A percentile compares a stretch with the other conserved stretches of the same genome.
These are phyloP conservation scores for Ammodytes dubius DNA, from an alignment of 2,113 vertebrate species.

Conservation along the genomic window DNA sequence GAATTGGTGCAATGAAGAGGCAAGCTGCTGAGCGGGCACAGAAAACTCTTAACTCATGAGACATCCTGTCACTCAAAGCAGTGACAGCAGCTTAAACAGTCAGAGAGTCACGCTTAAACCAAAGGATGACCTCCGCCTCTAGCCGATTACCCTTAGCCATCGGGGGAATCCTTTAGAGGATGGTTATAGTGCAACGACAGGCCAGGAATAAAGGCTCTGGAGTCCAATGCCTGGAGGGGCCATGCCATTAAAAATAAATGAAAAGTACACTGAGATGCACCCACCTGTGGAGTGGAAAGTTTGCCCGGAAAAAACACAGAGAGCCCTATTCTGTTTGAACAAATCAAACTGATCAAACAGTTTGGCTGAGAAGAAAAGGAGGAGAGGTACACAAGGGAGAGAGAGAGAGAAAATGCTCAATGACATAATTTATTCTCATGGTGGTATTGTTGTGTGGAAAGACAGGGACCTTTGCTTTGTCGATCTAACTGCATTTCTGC, in stretches of 20 bases:
- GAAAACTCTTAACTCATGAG: constrained; percentile 14
- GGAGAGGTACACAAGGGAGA: background rate
- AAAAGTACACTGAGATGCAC: constrained; percentile 69
- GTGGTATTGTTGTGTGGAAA: background rate
- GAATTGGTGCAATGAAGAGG: constrained; percentile 27
- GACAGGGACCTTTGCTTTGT: background rate
- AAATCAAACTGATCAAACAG: constrained; percentile 80
- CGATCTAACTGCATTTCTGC: background rate
- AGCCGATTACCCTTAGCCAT: constrained; percentile 46
- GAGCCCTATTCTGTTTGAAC: constrained; percentile 68
- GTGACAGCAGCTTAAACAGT: constrained; percentile 15
- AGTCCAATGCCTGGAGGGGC: constrained; percentile 40
- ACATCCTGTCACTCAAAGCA: constrained; percentile 19
- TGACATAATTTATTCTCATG: constrained; percentile 24
- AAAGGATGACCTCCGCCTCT: constrained; percentile 51
- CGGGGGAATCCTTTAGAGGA: constrained; percentile 14
- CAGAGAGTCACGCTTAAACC: constrained; percentile 31
- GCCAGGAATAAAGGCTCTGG: constrained; percentile 15
- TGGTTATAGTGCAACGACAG: constrained; percentile 17
- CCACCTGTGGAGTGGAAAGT: constrained; percentile 68
- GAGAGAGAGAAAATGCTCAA: background rate
- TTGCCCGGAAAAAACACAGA: constrained; percentile 66
- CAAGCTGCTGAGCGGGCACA: constrained; percentile 6
- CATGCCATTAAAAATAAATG: constrained; percentile 77
- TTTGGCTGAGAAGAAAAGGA: constrained; percentile 15